Percentiles rank a stretch among this genome's conserved stretches.
Conservation (phyloP, 1,140 invertebrate species). For the Acromyrmex charruanus region DNA sequence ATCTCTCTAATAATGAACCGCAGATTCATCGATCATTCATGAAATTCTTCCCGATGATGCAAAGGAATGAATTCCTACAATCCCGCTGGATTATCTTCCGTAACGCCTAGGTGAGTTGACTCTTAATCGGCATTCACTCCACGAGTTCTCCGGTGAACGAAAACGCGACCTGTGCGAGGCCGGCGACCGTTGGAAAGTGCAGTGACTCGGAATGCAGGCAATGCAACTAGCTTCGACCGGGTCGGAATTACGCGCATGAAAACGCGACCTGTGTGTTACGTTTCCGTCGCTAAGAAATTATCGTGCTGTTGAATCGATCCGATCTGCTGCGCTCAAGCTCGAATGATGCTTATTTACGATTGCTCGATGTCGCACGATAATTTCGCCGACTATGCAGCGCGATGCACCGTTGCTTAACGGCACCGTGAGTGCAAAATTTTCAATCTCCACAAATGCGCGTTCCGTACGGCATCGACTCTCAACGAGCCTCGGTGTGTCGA, state of each 20-base stretch:
- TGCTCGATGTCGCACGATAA: background rate
- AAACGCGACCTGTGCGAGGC: background rate
- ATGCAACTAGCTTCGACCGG: slow-evolving; percentile 17
- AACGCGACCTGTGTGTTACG: slow-evolving; percentile 1
- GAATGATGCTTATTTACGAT: background rate
- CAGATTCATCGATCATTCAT: background rate
- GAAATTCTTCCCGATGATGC: background rate
- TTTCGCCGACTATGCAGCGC: background rate
- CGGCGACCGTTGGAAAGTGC: slow-evolving; percentile 29
- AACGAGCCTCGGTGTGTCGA: background rate
- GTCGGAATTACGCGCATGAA: slow-evolving; percentile 24
- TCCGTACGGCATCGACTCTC: background rate
- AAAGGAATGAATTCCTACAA: background rate
- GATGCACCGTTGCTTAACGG: slow-evolving; percentile 76
- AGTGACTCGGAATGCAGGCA: slow-evolving; percentile 41
- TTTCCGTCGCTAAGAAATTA: slow-evolving; percentile 19
- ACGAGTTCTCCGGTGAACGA: slow-evolving; percentile 12
- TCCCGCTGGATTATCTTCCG: background rate
- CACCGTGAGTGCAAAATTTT: slow-evolving; percentile 72
- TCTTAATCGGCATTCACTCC: slow-evolving; percentile 19
- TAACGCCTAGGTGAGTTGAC: background rate
- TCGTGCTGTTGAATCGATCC: slow-evolving; percentile 49
- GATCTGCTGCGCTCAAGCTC: background rate
- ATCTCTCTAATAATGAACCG: background rate
- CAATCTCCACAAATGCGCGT: slow-evolving; percentile 22